Evolutionary conservation across 2,888 invertebrate genomes (phyloP), one percentile per base, ranked within the genome.

Genomic region (Tachystola acroxantha): DNA sequence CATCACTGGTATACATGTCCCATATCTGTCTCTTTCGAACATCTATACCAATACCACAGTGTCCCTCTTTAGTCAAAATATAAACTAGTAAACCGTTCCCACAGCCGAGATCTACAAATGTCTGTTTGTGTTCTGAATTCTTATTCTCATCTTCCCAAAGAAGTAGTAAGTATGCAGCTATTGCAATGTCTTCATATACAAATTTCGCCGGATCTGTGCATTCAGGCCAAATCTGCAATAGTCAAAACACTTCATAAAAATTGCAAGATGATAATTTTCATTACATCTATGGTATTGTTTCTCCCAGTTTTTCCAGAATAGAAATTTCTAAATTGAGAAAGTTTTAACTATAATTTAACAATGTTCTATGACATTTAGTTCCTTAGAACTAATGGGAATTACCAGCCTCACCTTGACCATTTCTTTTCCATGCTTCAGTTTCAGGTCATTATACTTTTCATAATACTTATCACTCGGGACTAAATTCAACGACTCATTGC

Each of bases 101-200:
- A 88, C 99, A 99, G 0, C 99, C 99, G 36, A 98, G 88, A 77
- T 99, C 99, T 0, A 97, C 91, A 88, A 98, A 99, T 2, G 88
- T 88, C 57, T 90, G 91, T 47, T 61, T 51, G 40, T 66, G 53
- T 30, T 58, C 48, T 3, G 70, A 43, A 28, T 79, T 75, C 16
- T 61, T 54, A 37, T 88, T 72, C 48, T 90, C 89, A 31, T 82
- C 68, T 49, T 91, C 89, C 97, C 97, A 98, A 0, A 97, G 61
- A 1, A 94, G 77, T 34, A 96, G 81, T 28, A 98, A 79, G 71
- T 97, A 98, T 7, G 95, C 88, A 4, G 96, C 96, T 57, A 99
- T 98, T 2, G 96, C 97, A 45, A 99, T 89, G 74, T 99, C 99
- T 88, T 99, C 99, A 81, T 94, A 96, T 0, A 99, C 95, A 88